Percentiles rank a stretch among this genome's conserved stretches.
Evolutionary conservation across 2,797 vertebrate genomes (phyloP).

Genomic region (Enteromius trimaculatus): DNA sequence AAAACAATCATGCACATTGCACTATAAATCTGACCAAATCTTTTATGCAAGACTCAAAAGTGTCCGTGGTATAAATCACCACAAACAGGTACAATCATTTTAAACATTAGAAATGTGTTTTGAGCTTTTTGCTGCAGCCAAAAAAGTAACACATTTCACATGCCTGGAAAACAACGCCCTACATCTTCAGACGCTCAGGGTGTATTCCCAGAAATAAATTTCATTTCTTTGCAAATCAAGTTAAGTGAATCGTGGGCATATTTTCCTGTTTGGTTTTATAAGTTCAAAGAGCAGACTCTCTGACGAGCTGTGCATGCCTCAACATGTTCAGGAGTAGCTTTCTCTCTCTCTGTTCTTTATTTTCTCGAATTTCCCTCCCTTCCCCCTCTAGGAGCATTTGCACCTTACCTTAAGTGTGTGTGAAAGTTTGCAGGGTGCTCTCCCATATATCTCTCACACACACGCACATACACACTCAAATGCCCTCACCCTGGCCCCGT

Average conservation of each 20-base stretch:
- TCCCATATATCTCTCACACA: slow-evolving; percentile 12
- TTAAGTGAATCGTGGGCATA: slow-evolving; percentile 17
- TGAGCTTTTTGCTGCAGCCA: neutral
- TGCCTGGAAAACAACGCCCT: slow-evolving; percentile 27
- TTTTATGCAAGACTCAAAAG: neutral
- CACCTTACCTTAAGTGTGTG: slow-evolving; percentile 34
- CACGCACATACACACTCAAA: slow-evolving; percentile 16
- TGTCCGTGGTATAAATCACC: neutral
- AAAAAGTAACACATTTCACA: slow-evolving; percentile 7
- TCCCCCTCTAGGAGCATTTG: slow-evolving; percentile 31
- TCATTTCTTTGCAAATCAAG: slow-evolving; percentile 12
- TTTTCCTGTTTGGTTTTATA: slow-evolving; percentile 15
- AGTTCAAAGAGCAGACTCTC: slow-evolving; percentile 35
- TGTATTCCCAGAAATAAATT: slow-evolving; percentile 6
- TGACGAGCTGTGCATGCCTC: slow-evolving; percentile 22
- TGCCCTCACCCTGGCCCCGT: neutral
- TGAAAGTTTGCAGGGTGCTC: slow-evolving; percentile 18
- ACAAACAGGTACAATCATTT: neutral
- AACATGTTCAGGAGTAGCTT: slow-evolving; percentile 36
- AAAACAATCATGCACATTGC: neutral
- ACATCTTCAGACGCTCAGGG: neutral
- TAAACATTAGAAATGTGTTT: slow-evolving; percentile 7
- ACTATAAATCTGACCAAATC: neutral
- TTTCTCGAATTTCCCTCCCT: slow-evolving; percentile 28
- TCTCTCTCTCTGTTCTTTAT: slow-evolving; percentile 19